Base-by-base conservation (phyloP, 2,888 invertebrate genomes). In the Phengaris arion region DNA sequence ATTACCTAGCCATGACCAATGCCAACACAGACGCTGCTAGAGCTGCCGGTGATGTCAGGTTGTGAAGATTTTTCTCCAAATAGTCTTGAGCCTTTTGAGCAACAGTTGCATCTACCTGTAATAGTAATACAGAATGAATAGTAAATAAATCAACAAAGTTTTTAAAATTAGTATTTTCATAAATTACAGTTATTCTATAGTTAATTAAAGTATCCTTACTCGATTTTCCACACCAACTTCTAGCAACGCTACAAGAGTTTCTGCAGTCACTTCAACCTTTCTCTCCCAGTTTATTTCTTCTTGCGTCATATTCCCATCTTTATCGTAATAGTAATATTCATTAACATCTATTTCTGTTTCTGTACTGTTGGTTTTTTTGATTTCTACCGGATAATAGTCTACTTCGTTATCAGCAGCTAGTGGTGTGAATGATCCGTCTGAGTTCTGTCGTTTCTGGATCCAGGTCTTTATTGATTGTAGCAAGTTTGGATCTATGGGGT, bases 151-250 rank as follows among this genome's bases (percentile, higher is more conserved):
- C 1, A 5, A 48, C 3, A 48, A 48, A 48, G 48, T 5, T 3
- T 35, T 35, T 35, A 48, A 48, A 48, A 48, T 48, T 48, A 48
- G 4, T 35, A 35, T 35, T 4, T 35, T 35, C 3, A 35, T 35
- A 2, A 0, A 35, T 35, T 35, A 35, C 2, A 35, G 35, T 35
- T 35, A 35, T 35, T 35, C 35, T 35, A 3, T 35, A 35, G 35
- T 59, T 0, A 52, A 13, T 10, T 59, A 54, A 77, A 74, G 48
- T 35, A 54, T 54, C 51, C 69, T 79, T 82, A 94, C 94, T 87
- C 94, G 91, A 84, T 90, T 94, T 80, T 95, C 94, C 51, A 95
- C 90, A 75, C 95, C 95, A 79, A 95, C 94, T 89, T 95, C 95
- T 79, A 95, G 90, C 10, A 95, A 88, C 45, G 95, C 91, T 2